Percentiles rank a stretch among this genome's conserved stretches.
These are phyloP conservation scores for Leptodactylus fuscus DNA, from an alignment of 2,113 vertebrate genomes.

Conservation along the genomic window DNA sequence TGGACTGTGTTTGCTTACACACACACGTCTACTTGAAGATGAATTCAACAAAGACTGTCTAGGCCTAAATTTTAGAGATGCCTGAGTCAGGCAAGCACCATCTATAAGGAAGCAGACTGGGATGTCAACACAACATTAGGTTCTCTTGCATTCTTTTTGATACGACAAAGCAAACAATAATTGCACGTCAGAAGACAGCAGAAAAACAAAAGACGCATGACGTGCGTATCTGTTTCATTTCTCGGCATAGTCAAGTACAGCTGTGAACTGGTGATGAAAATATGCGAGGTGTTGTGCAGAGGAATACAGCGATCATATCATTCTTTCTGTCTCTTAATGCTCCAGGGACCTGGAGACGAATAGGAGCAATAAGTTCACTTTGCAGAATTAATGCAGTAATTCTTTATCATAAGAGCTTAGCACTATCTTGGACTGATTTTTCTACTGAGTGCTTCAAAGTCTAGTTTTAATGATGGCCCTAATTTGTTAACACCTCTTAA, in stretches of 20 bases:
- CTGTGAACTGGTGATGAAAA: slow-evolving; percentile 86
- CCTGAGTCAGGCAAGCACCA: not conserved
- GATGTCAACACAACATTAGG: not conserved
- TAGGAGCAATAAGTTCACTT: slow-evolving; percentile 98
- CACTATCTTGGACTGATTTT: slow-evolving; percentile 98
- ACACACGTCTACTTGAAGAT: not conserved
- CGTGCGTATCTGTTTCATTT: slow-evolving; percentile 62
- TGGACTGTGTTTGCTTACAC: not conserved
- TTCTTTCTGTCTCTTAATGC: slow-evolving; percentile 92
- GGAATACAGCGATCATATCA: slow-evolving; percentile 92
- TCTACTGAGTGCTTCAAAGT: slow-evolving; percentile 98
- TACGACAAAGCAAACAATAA: slow-evolving; percentile 65
- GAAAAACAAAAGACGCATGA: slow-evolving; percentile 74
- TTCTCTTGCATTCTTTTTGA: slow-evolving; percentile 26
- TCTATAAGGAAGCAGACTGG: not conserved
- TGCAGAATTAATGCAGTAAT: slow-evolving; percentile 99
- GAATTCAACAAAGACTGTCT: not conserved
- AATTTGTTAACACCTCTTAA: slow-evolving; percentile 99
- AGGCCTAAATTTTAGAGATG: not conserved
- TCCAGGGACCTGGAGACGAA: slow-evolving; percentile 96
- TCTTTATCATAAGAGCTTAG: slow-evolving; percentile 95
- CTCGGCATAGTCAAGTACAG: slow-evolving; percentile 72
- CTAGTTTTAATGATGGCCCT: slow-evolving; percentile 99
- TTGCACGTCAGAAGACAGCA: slow-evolving; percentile 69
- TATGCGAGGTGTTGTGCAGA: slow-evolving; percentile 86